Conservation (phyloP, 2,113 vertebrate species). For the Erythrocebus patas region DNA sequence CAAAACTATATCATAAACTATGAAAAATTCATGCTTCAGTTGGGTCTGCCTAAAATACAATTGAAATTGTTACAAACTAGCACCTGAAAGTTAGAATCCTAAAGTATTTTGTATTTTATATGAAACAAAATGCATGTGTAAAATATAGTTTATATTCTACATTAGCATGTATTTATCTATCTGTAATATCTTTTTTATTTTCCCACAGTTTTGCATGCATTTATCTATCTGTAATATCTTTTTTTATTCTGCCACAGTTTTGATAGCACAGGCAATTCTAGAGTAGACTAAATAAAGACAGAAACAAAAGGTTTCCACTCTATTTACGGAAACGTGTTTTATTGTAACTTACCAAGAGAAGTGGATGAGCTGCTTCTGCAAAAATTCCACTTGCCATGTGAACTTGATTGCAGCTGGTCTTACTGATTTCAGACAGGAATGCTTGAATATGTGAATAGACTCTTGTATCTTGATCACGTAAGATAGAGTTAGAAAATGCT, state of each 20-base stretch:
- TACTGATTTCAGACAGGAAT: neutral
- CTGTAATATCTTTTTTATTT: neutral
- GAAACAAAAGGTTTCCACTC: neutral
- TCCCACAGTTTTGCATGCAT: neutral
- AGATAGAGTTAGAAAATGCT: constrained; percentile 26
- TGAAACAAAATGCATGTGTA: neutral
- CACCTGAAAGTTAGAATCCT: neutral
- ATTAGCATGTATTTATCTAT: neutral
- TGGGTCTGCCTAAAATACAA: neutral
- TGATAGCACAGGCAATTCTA: neutral
- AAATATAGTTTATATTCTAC: neutral
- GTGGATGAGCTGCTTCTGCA: constrained; percentile 52
- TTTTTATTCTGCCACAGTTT: neutral
- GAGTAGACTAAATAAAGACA: neutral
- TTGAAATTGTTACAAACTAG: neutral
- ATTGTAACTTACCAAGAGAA: constrained; percentile 72
- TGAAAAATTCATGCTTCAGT: neutral
- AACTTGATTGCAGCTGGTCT: constrained; percentile 41
- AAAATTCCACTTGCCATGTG: constrained; percentile 69
- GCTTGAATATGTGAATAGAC: neutral
- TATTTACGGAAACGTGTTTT: neutral
- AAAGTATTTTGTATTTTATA: neutral
- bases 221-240: neutral
- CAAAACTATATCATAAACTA: neutral
- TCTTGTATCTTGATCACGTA: neutral